Conservation (phyloP, 2,113 vertebrate species). For the Charadrius vociferus region DNA sequence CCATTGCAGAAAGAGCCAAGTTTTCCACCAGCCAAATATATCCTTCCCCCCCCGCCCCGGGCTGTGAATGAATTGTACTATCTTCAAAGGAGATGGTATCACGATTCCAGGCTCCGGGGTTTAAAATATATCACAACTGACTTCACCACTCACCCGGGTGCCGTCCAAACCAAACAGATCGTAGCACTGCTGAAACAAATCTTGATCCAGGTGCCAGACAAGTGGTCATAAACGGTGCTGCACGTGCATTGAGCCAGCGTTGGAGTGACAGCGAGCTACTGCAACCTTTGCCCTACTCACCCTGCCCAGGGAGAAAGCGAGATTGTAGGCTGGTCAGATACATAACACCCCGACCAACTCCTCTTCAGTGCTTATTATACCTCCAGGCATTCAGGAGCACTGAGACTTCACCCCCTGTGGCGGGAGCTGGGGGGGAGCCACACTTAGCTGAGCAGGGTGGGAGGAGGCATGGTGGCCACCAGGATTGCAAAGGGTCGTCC, state of each 20-base stretch:
- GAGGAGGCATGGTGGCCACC: not conserved
- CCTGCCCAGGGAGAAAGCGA: not conserved
- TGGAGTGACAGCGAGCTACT: not conserved
- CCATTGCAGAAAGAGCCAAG: not conserved
- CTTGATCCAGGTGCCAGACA: not conserved
- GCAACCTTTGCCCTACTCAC: conserved; percentile 6
- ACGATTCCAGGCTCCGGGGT: not conserved
- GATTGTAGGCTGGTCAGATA: not conserved
- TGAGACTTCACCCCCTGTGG: accelerated
- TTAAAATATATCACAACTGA: not conserved
- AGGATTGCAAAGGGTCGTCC: not conserved
- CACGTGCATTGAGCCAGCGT: not conserved
- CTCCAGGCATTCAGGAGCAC: not conserved
- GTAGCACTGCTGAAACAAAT: not conserved
- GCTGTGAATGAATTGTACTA: not conserved
- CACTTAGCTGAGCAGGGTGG: not conserved
- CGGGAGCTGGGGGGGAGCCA: not conserved
- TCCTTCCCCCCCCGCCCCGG: not conserved
- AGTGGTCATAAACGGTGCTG: not conserved
- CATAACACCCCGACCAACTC: not conserved
- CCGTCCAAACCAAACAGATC: not conserved
- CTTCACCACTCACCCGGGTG: not conserved
- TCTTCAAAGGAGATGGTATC: not conserved
- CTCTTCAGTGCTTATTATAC: not conserved
- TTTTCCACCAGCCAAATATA: not conserved